phyloP scores from a whole-genome alignment of 2,888 invertebrate species.

The Mamestra brassicae region DNA sequence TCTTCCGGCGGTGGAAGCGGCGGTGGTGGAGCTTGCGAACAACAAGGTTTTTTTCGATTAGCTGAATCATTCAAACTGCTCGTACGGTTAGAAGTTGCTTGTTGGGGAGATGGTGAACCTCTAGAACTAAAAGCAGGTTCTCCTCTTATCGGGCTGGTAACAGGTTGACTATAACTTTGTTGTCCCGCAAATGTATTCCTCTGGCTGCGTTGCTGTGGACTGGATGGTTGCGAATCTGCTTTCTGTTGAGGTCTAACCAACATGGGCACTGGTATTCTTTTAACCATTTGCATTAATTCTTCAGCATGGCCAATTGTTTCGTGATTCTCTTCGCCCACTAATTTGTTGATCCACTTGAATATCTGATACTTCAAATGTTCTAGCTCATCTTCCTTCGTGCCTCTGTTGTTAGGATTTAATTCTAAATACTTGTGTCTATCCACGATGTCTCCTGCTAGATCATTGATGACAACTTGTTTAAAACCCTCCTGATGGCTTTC shows the following conservation, averaged over 20 bases:
- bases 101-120: not conserved
- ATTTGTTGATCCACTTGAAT: slow-evolving; percentile 81
- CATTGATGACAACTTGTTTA: slow-evolving; percentile 71
- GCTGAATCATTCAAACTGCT: not conserved
- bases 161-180: not conserved
- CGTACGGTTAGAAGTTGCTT: not conserved
- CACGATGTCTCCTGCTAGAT: slow-evolving; percentile 80
- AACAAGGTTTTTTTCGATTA: slow-evolving; percentile 23
- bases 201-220: not conserved
- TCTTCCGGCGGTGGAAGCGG: not conserved
- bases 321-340: slow-evolving; percentile 72
- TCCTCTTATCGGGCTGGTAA: not conserved
- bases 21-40: slow-evolving; percentile 7
- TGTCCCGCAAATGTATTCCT: not conserved
- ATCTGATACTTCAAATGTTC: slow-evolving; percentile 82
- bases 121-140: not conserved
- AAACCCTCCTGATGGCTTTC: slow-evolving; percentile 58
- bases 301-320: slow-evolving; percentile 72
- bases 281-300: slow-evolving; percentile 75
- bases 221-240: not conserved
- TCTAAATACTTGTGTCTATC: slow-evolving; percentile 81
- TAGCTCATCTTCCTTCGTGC: slow-evolving; percentile 73
- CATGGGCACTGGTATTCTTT: slow-evolving; percentile 71
- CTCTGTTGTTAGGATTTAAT: slow-evolving; percentile 68
- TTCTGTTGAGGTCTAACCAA: slow-evolving; percentile 43